Conservation (phyloP, 2,797 vertebrate species). For the Protosalanx chinensis region DNA sequence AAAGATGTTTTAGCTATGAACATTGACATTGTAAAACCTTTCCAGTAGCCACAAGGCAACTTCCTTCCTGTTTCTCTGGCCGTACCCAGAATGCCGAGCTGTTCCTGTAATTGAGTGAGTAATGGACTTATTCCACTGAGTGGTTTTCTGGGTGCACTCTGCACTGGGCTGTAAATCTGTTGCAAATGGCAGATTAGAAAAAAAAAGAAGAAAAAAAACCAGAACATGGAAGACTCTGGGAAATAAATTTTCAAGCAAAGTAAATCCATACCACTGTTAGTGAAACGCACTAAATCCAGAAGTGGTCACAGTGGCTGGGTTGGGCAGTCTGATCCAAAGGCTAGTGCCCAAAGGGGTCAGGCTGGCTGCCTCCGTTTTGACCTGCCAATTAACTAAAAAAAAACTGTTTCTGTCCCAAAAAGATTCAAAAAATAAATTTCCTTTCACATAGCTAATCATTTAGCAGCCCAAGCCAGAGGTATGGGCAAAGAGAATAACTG, state of each 20-base stretch:
- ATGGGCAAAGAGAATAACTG: not conserved
- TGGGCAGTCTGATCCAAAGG: constrained; percentile 26
- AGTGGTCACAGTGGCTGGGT: constrained; percentile 27
- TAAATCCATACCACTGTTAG: constrained; percentile 56
- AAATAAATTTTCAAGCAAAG: constrained; percentile 47
- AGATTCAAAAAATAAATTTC: too few species aligned
- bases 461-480: not conserved
- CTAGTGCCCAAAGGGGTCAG: not conserved
- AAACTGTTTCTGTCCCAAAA: too few species aligned
- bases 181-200: constrained; percentile 63
- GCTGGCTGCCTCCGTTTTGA: not conserved
- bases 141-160: constrained; percentile 69
- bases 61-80: constrained; percentile 57
- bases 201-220: not conserved
- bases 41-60: constrained; percentile 55
- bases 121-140: constrained; percentile 77
- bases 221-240: not conserved
- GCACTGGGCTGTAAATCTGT: constrained; percentile 69
- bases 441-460: too few species aligned
- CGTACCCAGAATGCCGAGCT: constrained; percentile 65
- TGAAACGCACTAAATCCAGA: constrained; percentile 50
- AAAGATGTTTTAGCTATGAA: constrained; percentile 51
- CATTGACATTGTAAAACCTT: constrained; percentile 58
- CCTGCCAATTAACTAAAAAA: too few species aligned
- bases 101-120: constrained; percentile 75